Evolutionary conservation across 2,113 vertebrate species (phyloP), one percentile per base, ranked within the genome.

Genomic region (Sorex fumeus): DNA sequence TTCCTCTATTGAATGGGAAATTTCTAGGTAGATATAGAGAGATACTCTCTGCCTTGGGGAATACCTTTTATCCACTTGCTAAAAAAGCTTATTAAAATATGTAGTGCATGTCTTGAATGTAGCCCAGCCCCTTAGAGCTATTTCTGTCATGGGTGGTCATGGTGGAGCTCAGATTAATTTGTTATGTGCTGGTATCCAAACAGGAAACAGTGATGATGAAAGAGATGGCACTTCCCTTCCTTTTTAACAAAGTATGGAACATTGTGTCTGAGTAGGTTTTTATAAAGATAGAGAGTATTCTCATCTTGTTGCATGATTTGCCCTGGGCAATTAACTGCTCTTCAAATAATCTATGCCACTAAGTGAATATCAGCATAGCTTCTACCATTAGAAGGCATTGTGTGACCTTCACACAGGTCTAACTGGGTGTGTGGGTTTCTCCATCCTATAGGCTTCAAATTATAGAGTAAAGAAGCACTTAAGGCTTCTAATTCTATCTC

Each of bases 21-120:
- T 28, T 60, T 90, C 36, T 27, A 88, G 72, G 32, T 47, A 76
- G 53, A 28, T 72, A 25, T 50, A 83, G 62, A 60, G 71, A 78
- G 67, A 81, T 15, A 19, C 25, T 62, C 43, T 10, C 21, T 4
- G 36, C 27, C 70, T 75, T 6, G 2, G n/a, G 70, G 80, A 21
- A 77, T 60, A 76, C 57, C 57, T 60, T 60, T 78, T 32, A 78
- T n/a, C n/a, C 43, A 75, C 43, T 85, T 70, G 45, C 36, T 88
- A 70, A 78, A 72, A 62, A 75, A 85, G 12, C n/a, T 34, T 1
- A 23, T 45, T 28, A 18, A 82, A 79, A 15, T 83, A 92, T 93
- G 77, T 2, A 6, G 67, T 43, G 30, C 15, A 16, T 36, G 76
- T 50, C 43, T 72, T 77, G 81, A 77, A 80, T 53, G 77, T 8